Base-by-base conservation (phyloP, 2,113 vertebrate genomes). In the Rhineura floridana region DNA sequence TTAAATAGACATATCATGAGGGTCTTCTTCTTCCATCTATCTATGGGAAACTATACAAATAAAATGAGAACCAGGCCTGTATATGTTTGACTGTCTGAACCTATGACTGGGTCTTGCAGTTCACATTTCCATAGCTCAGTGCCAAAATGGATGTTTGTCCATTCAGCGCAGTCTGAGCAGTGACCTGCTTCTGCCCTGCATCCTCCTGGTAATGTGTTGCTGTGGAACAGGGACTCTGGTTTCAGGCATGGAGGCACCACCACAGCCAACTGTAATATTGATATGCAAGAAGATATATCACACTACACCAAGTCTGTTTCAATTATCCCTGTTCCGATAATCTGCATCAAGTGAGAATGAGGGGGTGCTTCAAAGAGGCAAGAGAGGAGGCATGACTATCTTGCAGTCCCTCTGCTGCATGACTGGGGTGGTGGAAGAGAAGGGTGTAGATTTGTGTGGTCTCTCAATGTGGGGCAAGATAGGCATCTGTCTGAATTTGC, bases 11-110 rank as follows among this genome's bases (percentile, higher is more conserved):
- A 46, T 48, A 82, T 75, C 21, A 28, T n/a, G 44, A 82, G 75
- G 69, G 65, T 65, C 30, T 59, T 79, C 62, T 67, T 55, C 30
- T 59, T 62, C 55, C 1, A 30, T 82, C 75, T 39, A 73, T 11
- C 21, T 87, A n/a, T 36, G 21, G 33, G 42, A 75, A 82, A 65
- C n/a, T 48, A 73, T 83, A 30, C 44, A 50, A 73, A 81, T 48
- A 73, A 48, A 88, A 83, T 76, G 55, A 83, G 55, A 88, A 76
- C 80, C 87, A 76, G 79, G 80, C 13, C 50, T 80, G 46, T 3
- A 46, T 23, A 62, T 10, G 11, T 88, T 82, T 88, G 55, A 30
- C 55, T n/a, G n/a, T n/a, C n/a, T 30, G 42, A 81, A 87, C 11
- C 78, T 17, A 59, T 33, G 28, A 11, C 42, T 87, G 50, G 67